Evolutionary conservation across 2,797 vertebrate species (phyloP), one percentile per base, ranked within the genome.

Genomic region (Cuculus canorus): DNA sequence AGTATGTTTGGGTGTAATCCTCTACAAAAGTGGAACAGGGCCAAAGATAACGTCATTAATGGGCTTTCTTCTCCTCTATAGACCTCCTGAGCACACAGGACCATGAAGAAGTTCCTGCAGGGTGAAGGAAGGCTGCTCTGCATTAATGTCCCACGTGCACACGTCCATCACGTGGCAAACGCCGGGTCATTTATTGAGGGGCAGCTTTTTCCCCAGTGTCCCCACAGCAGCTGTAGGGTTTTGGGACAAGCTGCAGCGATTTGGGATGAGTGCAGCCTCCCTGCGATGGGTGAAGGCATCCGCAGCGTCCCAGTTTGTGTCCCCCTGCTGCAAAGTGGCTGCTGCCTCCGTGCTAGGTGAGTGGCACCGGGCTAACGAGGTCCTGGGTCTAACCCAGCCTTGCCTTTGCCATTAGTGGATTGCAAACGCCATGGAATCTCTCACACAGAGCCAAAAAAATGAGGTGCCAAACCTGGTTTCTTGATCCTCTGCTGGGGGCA

Each of bases 401-500:
- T 39, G 63, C 47, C 41, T 59, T 82, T 66, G 35, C 59, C 37
- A 9, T 7, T 5, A 6, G 7, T 2, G 17, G 41, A 0, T 79
- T 78, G 23, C 35, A 18, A 28, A 77, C 0, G 0, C 24, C 18
- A 17, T 4, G 4, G 13, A 9, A 50, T 52, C 22, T 10, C 2
- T 15, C 41, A 7, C 33, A 28, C 1, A 18, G 59, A 39, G 24
- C 39, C 53, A 7, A 3, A 47, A 56, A 35, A 48, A 59, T 2
- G 50, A 75, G 54, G 53, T 22, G 45, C 2, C 96, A 56, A 68
- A 96, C 95, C 94, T 97, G 88, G 94, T 95, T 59, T 97, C 95
- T 82, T 96, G 95, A 28, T 96, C 95, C 89, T 96, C 96, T 82
- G 84, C 86, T 17, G 91, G 82, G 60, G 90, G 52, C 83, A 77